A percentile compares a stretch with the other conserved stretches of the same genome.
Conservation (phyloP, 2,113 vertebrate genomes). For the Malurus alboscapulatus region DNA sequence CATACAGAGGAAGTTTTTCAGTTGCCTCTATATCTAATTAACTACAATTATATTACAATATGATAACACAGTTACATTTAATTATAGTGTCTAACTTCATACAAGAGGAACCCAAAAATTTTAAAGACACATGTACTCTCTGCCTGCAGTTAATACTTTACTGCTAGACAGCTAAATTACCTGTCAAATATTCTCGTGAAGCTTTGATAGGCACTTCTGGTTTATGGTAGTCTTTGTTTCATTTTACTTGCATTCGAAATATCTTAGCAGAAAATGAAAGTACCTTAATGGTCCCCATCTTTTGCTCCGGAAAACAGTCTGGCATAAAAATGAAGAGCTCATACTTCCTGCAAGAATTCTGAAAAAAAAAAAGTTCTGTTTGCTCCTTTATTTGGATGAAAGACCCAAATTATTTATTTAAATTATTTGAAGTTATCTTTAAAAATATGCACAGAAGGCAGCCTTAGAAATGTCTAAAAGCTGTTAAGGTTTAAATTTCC, state of each 20-base stretch:
- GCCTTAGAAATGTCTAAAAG: not conserved
- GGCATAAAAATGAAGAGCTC: not conserved
- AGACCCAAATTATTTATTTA: not conserved
- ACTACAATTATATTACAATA: not conserved
- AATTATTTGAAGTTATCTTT: not conserved
- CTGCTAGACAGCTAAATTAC: slow-evolving; percentile 66
- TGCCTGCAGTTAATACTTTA: slow-evolving; percentile 52
- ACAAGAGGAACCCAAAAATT: not conserved
- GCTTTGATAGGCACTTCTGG: slow-evolving; percentile 46
- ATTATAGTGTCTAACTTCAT: not conserved
- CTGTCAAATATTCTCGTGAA: slow-evolving; percentile 41
- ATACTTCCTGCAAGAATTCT: not conserved
- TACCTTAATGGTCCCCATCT: slow-evolving; percentile 18
- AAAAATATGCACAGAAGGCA: not conserved
- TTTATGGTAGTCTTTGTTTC: slow-evolving; percentile 22
- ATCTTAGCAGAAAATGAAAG: slow-evolving; percentile 32
- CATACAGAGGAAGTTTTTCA: not conserved
- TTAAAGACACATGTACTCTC: slow-evolving; percentile 46
- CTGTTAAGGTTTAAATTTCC: not conserved
- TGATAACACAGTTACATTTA: not conserved
- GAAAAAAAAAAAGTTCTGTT: not conserved
- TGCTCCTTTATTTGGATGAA: not conserved
- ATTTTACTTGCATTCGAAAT: slow-evolving; percentile 29
- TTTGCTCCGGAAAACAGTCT: not conserved
- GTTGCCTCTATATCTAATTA: not conserved